These are phyloP conservation scores for Mobula hypostoma DNA, from an alignment of 2,113 vertebrate genomes.

Conservation along the genomic window DNA sequence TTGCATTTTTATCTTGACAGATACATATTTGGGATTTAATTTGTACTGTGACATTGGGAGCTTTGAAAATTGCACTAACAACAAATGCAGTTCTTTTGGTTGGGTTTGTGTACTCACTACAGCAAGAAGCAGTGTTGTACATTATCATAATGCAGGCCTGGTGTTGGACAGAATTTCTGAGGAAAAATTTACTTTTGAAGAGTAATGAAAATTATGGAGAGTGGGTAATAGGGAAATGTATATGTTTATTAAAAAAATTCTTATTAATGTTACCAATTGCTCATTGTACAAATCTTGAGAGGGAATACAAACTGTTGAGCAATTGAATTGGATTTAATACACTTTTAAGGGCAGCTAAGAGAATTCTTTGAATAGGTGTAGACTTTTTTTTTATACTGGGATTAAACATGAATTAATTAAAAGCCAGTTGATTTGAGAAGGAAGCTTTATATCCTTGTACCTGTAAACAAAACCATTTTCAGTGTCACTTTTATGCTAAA, in stretches of 20 bases:
- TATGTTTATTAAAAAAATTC: neutral
- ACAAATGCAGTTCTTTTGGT: slow-evolving; percentile 7
- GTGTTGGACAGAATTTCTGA: neutral
- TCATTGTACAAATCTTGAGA: neutral
- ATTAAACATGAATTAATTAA: slow-evolving; percentile 97
- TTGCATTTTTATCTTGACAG: neutral
- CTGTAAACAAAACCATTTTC: slow-evolving; percentile 79
- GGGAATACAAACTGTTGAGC: neutral
- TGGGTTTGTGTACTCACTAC: neutral
- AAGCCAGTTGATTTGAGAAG: slow-evolving; percentile 72
- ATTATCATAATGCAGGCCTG: neutral
- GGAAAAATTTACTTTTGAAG: neutral
- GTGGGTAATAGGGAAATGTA: slow-evolving; percentile 9
- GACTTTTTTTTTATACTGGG: slow-evolving; percentile 61
- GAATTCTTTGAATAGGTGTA: slow-evolving; percentile 85
- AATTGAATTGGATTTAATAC: slow-evolving; percentile 45
- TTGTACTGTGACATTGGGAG: neutral
- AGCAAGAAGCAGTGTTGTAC: neutral
- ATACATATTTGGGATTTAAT: neutral
- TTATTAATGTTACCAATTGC: neutral
- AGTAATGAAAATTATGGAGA: neutral
- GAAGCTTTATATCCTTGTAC: slow-evolving; percentile 74
- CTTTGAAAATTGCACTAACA: slow-evolving; percentile 9
- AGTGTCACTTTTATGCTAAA: slow-evolving; percentile 84
- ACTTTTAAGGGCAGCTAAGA: slow-evolving; percentile 39